Conservation (phyloP, 2,797 vertebrate genomes). For the Cuculus canorus region DNA sequence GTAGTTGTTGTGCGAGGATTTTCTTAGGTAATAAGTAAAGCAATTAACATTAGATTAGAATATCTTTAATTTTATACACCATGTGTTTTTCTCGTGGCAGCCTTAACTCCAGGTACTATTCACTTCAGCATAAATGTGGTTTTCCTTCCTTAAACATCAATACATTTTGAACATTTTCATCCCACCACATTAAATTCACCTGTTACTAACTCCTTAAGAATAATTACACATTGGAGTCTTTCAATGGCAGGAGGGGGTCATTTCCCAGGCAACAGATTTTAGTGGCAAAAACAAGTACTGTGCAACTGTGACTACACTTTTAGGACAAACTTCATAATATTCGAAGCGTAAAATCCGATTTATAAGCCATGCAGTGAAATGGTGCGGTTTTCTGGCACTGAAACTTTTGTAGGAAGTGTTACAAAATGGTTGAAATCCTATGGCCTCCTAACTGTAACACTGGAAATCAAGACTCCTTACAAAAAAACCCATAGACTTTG, state of each 20-base stretch:
- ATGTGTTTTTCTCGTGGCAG: background rate
- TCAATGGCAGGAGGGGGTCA: background rate
- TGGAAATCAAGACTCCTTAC: background rate
- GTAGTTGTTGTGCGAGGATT: background rate
- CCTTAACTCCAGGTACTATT: background rate
- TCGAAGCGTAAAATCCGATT: slow-evolving; percentile 7
- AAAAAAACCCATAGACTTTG: background rate
- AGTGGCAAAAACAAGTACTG: background rate
- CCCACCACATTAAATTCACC: slow-evolving; percentile 7
- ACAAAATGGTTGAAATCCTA: background rate
- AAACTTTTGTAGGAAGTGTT: background rate
- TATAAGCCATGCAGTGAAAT: background rate
- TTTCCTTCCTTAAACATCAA: background rate
- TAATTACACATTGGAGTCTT: background rate
- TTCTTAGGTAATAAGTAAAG: background rate
- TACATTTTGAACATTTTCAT: background rate
- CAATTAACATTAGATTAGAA: background rate
- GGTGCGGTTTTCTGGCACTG: background rate
- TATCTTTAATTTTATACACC: background rate
- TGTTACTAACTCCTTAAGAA: slow-evolving; percentile 19
- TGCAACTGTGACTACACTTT: background rate
- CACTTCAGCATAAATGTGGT: background rate
- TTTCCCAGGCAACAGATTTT: slow-evolving; percentile 65
- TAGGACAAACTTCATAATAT: background rate
- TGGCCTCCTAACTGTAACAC: fast-evolving